Percentiles rank a stretch among this genome's conserved stretches.
Conservation (phyloP, 2,888 invertebrate species). For the Kryphioiulus occultus region DNA sequence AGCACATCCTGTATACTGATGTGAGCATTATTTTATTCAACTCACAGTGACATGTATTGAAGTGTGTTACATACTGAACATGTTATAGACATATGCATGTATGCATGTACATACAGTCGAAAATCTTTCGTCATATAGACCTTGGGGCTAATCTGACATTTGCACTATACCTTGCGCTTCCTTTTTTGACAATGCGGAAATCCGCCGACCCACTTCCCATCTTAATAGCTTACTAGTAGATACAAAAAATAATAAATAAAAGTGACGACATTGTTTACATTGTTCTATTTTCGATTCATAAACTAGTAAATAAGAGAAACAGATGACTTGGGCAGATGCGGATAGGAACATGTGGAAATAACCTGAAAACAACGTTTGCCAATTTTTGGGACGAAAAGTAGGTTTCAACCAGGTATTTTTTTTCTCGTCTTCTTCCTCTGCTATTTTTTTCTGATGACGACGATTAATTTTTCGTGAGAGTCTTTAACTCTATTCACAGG, state of each 20-base stretch:
- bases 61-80: neutral
- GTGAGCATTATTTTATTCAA: no score
- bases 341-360: neutral
- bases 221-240: neutral
- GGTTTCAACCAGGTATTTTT: neutral
- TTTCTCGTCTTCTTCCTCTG: neutral
- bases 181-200: slow-evolving; percentile 31
- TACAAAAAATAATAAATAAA: neutral
- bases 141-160: neutral
- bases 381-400: neutral
- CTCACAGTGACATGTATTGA: neutral
- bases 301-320: slow-evolving; percentile 11
- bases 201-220: neutral
- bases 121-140: no score
- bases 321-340: neutral
- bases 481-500: neutral
- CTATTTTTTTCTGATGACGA: neutral
- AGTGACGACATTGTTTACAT: neutral
- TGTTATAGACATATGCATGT: neutral
- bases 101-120: no score
- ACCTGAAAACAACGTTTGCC: neutral
- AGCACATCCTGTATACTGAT: no score
- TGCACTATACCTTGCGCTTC: neutral
- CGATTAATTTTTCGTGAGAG: neutral
- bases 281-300: slow-evolving; percentile 10